Conservation (phyloP, 1,140 invertebrate species). For the Drosophila nasuta region DNA sequence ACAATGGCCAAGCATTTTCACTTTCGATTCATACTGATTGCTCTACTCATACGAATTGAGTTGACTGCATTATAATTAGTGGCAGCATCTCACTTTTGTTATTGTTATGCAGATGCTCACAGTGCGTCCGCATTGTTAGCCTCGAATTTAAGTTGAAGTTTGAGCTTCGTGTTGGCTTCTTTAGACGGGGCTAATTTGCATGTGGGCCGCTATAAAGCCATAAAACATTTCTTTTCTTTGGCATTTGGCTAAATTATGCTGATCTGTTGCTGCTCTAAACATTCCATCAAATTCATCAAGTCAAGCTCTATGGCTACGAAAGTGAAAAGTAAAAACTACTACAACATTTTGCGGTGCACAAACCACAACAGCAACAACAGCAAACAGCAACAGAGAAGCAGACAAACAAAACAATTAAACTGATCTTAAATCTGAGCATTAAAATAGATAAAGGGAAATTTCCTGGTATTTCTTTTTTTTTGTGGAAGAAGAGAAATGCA, state of each 20-base stretch:
- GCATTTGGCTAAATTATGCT: conserved; percentile 63
- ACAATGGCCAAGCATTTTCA: conserved; percentile 62
- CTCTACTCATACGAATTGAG: conserved; percentile 16
- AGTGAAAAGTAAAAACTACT: conserved; percentile 62
- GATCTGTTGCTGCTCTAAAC: conserved; percentile 53
- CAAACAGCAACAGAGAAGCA: conserved; percentile 1
- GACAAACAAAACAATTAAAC: conserved; percentile 67
- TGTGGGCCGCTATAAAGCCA: conserved; percentile 73
- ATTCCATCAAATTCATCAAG: conserved; percentile 70
- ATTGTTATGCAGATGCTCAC: conserved; percentile 51
- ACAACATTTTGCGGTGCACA: conserved; percentile 4
- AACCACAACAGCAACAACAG: conserved; percentile 19
- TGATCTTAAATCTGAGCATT: conserved; percentile 76
- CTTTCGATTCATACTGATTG: conserved; percentile 64
- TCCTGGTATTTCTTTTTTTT: conserved; percentile 34
- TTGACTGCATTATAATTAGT: conserved; percentile 69
- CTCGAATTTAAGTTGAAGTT: not conserved
- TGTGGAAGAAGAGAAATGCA: conserved; percentile 46
- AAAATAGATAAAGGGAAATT: conserved; percentile 79
- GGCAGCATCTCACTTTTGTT: conserved; percentile 66
- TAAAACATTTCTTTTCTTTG: conserved; percentile 78
- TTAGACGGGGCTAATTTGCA: conserved; percentile 63
- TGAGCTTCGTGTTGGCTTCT: conserved; percentile 14
- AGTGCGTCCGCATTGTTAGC: conserved; percentile 31
- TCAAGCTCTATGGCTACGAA: conserved; percentile 64